Evolutionary conservation across 2,113 vertebrate species (phyloP).

Genomic region (Sterna hirundo): DNA sequence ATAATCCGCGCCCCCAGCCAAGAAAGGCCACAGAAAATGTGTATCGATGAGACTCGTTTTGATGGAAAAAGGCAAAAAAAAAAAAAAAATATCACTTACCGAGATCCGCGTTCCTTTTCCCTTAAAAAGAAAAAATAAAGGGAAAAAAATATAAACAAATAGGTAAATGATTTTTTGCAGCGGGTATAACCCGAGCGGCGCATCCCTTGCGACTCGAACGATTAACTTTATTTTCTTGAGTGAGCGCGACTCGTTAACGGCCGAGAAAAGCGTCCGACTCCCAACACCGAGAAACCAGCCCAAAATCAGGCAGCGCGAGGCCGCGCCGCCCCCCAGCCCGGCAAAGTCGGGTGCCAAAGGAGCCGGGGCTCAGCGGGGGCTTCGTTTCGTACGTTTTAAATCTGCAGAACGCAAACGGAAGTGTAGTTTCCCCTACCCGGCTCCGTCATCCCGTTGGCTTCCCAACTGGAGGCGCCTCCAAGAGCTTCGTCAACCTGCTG

Average conservation of each 20-base stretch:
- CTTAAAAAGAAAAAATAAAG: neutral
- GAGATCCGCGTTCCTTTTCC: neutral
- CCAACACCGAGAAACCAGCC: neutral
- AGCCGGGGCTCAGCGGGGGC: fast-evolving
- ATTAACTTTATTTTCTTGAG: neutral
- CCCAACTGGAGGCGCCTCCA: fast-evolving
- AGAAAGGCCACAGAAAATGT: neutral
- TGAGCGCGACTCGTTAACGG: fast-evolving
- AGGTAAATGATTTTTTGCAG: neutral
- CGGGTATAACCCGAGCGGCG: neutral
- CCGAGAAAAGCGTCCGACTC: neutral
- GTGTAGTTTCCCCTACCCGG: neutral
- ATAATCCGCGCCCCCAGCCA: neutral
- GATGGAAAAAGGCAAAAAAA: neutral
- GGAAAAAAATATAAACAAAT: neutral
- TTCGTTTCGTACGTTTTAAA: neutral
- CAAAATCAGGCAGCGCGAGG: neutral
- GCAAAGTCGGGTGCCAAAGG: neutral
- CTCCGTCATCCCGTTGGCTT: neutral
- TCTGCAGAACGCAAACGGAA: neutral
- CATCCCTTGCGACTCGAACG: too few relatives aligned
- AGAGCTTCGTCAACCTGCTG: neutral
- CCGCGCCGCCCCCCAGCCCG: fast-evolving
- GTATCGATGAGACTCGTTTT: neutral
- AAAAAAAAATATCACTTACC: neutral